Evolutionary conservation across 2,888 invertebrate species (phyloP).

Genomic region (Catocala sponsa): DNA sequence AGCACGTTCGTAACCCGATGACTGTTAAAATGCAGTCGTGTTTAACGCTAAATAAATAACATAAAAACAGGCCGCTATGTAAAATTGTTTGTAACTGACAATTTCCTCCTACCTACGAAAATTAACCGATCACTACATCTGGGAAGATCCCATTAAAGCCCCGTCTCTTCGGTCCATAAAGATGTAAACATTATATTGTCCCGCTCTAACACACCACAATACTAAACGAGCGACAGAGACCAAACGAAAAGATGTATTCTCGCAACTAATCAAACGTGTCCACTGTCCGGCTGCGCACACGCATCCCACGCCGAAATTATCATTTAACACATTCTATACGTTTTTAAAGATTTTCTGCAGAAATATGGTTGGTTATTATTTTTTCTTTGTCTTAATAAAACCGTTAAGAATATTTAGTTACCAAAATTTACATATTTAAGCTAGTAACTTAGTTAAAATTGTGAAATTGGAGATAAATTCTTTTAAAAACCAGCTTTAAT

Average conservation of each 20-base stretch:
- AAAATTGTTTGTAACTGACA: slow-evolving; percentile 65
- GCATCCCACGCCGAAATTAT: slow-evolving; percentile 73
- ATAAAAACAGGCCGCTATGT: slow-evolving; percentile 75
- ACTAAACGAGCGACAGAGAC: slow-evolving; percentile 65
- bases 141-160: slow-evolving; percentile 83
- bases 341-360: slow-evolving; percentile 20
- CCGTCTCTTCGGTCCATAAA: slow-evolving; percentile 81
- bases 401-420: slow-evolving; percentile 44
- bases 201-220: slow-evolving; percentile 54
- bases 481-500: slow-evolving; percentile 55
- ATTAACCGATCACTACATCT: slow-evolving; percentile 72
- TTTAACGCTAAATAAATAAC: slow-evolving; percentile 69
- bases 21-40: slow-evolving; percentile 53
- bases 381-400: slow-evolving; percentile 32
- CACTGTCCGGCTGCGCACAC: slow-evolving; percentile 78
- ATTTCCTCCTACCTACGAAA: slow-evolving; percentile 84
- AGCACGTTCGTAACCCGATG: slow-evolving; percentile 35
- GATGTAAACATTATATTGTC: slow-evolving; percentile 75
- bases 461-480: slow-evolving; percentile 70
- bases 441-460: slow-evolving; percentile 62
- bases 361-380: slow-evolving; percentile 26
- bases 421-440: slow-evolving; percentile 64
- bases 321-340: slow-evolving; percentile 28
- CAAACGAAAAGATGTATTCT: slow-evolving; percentile 71
- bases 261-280: slow-evolving; percentile 84